phyloP scores from a whole-genome alignment of 2,113 vertebrate species.

The Macaca fascicularis region DNA sequence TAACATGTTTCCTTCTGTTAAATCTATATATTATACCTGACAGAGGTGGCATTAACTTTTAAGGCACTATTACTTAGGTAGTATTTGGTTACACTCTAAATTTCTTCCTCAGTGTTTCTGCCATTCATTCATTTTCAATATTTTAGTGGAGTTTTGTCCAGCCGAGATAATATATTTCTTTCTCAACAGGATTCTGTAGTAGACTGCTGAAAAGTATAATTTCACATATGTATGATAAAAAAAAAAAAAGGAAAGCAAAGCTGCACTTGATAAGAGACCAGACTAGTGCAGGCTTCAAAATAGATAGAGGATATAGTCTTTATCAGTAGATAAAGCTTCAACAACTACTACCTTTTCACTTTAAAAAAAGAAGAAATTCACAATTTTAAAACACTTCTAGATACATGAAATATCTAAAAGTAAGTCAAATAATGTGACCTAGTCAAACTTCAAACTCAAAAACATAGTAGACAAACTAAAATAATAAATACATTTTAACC shows the following conservation, averaged over 20 bases:
- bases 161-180: conserved; percentile 53
- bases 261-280: conserved; percentile 35
- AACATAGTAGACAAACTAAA: not conserved
- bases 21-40: not conserved
- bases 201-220: conserved; percentile 41
- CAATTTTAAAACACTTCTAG: conserved; percentile 25
- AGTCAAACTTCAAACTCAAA: not conserved
- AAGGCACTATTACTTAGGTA: not conserved
- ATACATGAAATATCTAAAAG: not conserved
- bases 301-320: not conserved
- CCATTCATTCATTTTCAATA: conserved; percentile 47
- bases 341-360: not conserved
- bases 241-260: not conserved
- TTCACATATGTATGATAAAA: not conserved
- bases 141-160: conserved; percentile 11
- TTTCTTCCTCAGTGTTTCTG: conserved; percentile 4
- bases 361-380: not conserved
- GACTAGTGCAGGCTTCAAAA: not conserved
- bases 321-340: not conserved
- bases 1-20: not conserved
- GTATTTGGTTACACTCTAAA: conserved; percentile 32
- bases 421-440: not conserved
- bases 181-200: conserved; percentile 43
- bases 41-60: not conserved
- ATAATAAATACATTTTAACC: not conserved